These are phyloP conservation scores for Byasa hedistus DNA, from an alignment of 2,888 invertebrate species.

Conservation along the genomic window DNA sequence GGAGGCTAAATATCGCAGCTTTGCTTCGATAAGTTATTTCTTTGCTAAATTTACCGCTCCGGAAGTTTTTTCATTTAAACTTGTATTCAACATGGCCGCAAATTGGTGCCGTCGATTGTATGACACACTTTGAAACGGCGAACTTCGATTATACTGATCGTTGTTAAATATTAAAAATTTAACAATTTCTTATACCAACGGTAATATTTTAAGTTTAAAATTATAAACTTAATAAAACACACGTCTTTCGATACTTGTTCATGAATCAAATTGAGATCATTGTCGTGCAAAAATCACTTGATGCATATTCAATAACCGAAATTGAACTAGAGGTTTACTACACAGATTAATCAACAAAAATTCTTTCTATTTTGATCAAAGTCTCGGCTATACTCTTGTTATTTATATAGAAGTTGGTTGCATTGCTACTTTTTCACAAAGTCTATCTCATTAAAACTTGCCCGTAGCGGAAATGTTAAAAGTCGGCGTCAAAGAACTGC, in stretches of 20 bases:
- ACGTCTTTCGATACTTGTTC: too few relatives aligned
- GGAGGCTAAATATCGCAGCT: conserved; percentile 18
- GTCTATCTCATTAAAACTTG: conserved; percentile 22
- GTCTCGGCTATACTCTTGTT: too few relatives aligned
- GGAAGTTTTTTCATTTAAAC: conserved; percentile 27
- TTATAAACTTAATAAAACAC: too few relatives aligned
- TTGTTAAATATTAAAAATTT: neutral
- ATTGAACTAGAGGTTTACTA: too few relatives aligned
- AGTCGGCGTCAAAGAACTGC: conserved; percentile 10
- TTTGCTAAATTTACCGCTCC: conserved; percentile 22
- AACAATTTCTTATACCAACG: too few relatives aligned
- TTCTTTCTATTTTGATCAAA: too few relatives aligned
- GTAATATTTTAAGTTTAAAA: too few relatives aligned
- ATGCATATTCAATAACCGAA: too few relatives aligned
- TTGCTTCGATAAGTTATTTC: conserved; percentile 23
- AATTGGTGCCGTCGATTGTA: neutral
- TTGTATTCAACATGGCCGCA: conserved; percentile 9
- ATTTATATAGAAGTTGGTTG: too few relatives aligned
- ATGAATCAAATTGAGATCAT: too few relatives aligned
- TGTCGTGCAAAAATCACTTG: too few relatives aligned
- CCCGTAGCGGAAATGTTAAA: conserved; percentile 17
- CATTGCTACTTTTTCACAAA: conserved; percentile 6
- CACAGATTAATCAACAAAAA: too few relatives aligned
- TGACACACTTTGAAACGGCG: neutral
- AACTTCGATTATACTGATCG: conserved; percentile 9